Percentiles rank a stretch among this genome's conserved stretches.
Evolutionary conservation across 2,797 vertebrate genomes (phyloP).

Genomic region (Cossypha heuglini): DNA sequence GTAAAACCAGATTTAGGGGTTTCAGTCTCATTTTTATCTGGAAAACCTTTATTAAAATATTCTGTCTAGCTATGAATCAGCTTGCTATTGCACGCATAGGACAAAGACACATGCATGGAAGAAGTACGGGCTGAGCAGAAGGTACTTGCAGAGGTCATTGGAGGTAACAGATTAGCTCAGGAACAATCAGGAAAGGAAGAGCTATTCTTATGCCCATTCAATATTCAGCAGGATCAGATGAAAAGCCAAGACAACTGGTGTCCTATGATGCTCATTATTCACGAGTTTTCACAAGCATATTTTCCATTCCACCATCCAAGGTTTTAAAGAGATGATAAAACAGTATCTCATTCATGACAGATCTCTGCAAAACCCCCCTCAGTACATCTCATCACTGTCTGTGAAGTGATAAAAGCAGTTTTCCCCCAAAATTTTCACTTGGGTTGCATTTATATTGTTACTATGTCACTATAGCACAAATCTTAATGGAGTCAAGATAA

Average conservation of each 20-base stretch:
- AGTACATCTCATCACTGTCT: neutral
- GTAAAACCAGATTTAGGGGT: neutral
- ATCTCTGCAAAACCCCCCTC: neutral
- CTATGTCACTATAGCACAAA: neutral
- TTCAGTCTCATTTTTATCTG: neutral
- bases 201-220: slow-evolving; percentile 45
- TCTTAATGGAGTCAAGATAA: neutral
- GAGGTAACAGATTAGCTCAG: slow-evolving; percentile 32
- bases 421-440: neutral
- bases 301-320: neutral
- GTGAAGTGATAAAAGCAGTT: neutral
- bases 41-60: neutral
- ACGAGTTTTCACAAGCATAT: neutral
- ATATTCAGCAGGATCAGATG: slow-evolving; percentile 39
- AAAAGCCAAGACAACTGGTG: slow-evolving; percentile 44
- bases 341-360: neutral
- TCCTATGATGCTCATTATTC: neutral
- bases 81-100: neutral
- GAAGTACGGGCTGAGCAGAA: neutral
- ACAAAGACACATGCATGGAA: neutral
- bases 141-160: neutral
- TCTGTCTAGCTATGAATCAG: neutral
- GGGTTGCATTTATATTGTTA: neutral
- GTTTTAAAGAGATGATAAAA: neutral
- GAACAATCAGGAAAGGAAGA: neutral